Percentiles rank a stretch among this genome's conserved stretches.
Evolutionary conservation across 2,888 invertebrate genomes (phyloP).

Genomic region (Linnaemya vulpina): DNA sequence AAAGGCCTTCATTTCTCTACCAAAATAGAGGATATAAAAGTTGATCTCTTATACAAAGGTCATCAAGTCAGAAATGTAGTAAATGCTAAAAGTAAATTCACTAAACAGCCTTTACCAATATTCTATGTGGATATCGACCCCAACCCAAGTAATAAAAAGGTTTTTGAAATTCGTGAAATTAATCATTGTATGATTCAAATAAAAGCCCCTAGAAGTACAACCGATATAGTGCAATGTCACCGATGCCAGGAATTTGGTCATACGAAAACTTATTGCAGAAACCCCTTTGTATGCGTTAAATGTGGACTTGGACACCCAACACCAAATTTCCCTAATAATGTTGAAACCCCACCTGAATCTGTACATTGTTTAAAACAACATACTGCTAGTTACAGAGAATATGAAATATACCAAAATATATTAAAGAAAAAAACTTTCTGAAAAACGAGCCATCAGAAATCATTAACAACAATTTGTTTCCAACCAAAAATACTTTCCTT

Average conservation of each 20-base stretch:
- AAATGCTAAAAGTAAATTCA: slow-evolving; percentile 20
- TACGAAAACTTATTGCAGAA: slow-evolving; percentile 8
- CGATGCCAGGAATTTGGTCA: slow-evolving; percentile 12
- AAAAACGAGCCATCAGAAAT: not conserved
- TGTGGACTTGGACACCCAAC: slow-evolving; percentile 1
- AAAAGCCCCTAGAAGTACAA: not conserved
- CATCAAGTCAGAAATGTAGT: slow-evolving; percentile 49
- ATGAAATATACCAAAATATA: slow-evolving; percentile 26
- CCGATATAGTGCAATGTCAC: slow-evolving; percentile 14
- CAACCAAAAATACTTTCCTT: not conserved
- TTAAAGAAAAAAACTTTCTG: slow-evolving; percentile 16
- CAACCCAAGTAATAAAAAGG: slow-evolving; percentile 7
- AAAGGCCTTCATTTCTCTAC: slow-evolving; percentile 45
- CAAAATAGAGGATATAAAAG: slow-evolving; percentile 16
- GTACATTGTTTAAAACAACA: slow-evolving; percentile 36
- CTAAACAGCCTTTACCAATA: slow-evolving; percentile 1
- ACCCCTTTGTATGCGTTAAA: slow-evolving; percentile 15
- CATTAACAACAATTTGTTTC: not conserved
- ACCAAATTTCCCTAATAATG: slow-evolving; percentile 12
- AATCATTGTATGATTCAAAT: slow-evolving; percentile 11
- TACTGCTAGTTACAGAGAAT: slow-evolving; percentile 28
- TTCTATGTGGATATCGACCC: slow-evolving; percentile 7
- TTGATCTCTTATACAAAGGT: slow-evolving; percentile 28
- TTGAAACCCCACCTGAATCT: slow-evolving; percentile 26
- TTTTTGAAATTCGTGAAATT: slow-evolving; percentile 18